These are phyloP conservation scores for Schrankia costaestrigalis DNA, from an alignment of 2,888 invertebrate species.

Conservation along the genomic window DNA sequence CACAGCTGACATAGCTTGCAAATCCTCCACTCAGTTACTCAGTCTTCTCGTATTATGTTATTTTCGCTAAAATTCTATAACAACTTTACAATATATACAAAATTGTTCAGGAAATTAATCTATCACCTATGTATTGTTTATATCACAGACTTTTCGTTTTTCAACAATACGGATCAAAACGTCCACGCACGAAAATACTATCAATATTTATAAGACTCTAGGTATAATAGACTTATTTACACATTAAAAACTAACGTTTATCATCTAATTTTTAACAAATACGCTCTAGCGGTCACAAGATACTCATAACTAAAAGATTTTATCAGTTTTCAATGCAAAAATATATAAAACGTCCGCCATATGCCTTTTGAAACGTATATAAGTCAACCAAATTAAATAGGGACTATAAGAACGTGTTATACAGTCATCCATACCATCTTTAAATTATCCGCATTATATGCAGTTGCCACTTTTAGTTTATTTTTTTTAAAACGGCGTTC, in stretches of 20 bases:
- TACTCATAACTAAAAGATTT: slow-evolving; percentile 81
- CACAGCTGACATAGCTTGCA: slow-evolving; percentile 78
- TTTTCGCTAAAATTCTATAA: slow-evolving; percentile 74
- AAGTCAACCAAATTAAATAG: slow-evolving; percentile 41
- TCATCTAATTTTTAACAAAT: slow-evolving; percentile 78
- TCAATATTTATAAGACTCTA: slow-evolving; percentile 77
- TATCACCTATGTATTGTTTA: slow-evolving; percentile 80
- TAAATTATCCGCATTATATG: slow-evolving; percentile 53
- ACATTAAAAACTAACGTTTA: slow-evolving; percentile 78
- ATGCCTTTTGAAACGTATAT: slow-evolving; percentile 78
- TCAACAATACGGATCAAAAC: slow-evolving; percentile 81
- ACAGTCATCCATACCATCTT: slow-evolving; percentile 19
- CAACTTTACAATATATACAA: slow-evolving; percentile 78
- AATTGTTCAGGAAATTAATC: slow-evolving; percentile 75
- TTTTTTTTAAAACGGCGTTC: slow-evolving; percentile 55
- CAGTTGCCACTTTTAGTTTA: slow-evolving; percentile 66
- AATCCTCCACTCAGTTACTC: slow-evolving; percentile 68
- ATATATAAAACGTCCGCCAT: slow-evolving; percentile 82
- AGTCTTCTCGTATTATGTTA: slow-evolving; percentile 78
- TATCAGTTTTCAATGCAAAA: slow-evolving; percentile 81
- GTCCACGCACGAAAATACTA: slow-evolving; percentile 80
- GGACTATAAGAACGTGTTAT: slow-evolving; percentile 11
- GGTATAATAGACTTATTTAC: slow-evolving; percentile 79
- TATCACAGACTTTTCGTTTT: slow-evolving; percentile 83
- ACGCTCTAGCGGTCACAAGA: slow-evolving; percentile 78